These are phyloP conservation scores for Aplodontia rufa DNA, from an alignment of 2,113 vertebrate species.

Conservation along the genomic window DNA sequence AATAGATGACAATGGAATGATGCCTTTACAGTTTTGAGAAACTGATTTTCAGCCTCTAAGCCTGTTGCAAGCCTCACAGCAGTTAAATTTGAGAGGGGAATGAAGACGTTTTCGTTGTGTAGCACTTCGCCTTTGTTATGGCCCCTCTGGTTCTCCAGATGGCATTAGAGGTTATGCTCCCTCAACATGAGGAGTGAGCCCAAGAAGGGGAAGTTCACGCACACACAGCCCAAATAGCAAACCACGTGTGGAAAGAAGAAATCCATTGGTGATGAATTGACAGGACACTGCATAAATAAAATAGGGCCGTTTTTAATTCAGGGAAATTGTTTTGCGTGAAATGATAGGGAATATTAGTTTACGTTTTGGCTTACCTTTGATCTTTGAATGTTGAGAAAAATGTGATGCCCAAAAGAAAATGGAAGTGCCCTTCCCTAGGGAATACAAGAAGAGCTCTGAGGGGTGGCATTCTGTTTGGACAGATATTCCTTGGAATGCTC, in stretches of 20 bases:
- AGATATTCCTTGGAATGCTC: neutral
- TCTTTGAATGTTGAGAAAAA: neutral
- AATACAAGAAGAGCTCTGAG: neutral
- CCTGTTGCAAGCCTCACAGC: too few species aligned
- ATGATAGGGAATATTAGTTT: neutral
- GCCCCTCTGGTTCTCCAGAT: neutral
- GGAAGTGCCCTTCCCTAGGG: neutral
- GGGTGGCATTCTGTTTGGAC: neutral
- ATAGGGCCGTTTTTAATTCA: neutral
- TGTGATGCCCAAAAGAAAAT: too few species aligned
- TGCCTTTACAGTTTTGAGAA: neutral
- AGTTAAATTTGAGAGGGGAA: neutral
- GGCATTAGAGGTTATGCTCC: neutral
- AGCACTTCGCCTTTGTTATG: neutral
- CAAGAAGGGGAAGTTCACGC: neutral
- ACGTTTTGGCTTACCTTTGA: neutral
- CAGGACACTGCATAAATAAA: neutral
- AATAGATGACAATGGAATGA: too few species aligned
- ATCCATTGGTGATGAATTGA: neutral
- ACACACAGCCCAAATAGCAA: neutral
- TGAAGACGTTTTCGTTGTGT: neutral
- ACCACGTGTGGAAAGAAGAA: neutral
- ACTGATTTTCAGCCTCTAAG: neutral
- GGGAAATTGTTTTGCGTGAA: neutral
- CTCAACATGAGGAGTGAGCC: neutral